Evolutionary conservation across 1,140 invertebrate species (phyloP).

Genomic region (Gryllus bimaculatus): DNA sequence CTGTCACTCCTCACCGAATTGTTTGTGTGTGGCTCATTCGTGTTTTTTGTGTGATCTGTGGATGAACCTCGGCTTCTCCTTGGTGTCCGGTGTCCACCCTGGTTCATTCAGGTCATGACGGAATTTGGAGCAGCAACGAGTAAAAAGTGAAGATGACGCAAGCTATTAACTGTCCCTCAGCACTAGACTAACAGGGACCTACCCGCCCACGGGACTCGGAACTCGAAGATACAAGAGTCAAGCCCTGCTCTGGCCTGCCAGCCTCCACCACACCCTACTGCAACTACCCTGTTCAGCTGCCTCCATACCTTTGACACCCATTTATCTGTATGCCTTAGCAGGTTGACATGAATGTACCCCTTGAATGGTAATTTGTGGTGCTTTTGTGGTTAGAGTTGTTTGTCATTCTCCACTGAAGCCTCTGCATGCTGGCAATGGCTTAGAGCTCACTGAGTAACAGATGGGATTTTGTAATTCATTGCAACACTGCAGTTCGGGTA

Average conservation of each 20-base stretch:
- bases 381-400: not conserved
- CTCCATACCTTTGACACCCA: not conserved
- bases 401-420: not conserved
- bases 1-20: conserved; percentile 1
- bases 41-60: not conserved
- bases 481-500: not conserved
- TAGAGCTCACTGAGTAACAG: not conserved
- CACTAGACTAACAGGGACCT: not conserved
- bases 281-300: not conserved
- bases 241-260: not conserved
- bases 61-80: not conserved
- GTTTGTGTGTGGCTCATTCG: conserved; percentile 4
- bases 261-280: not conserved
- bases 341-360: not conserved
- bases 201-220: not conserved
- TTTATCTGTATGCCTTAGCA: not conserved
- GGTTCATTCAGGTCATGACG: not conserved
- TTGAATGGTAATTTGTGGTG: not conserved
- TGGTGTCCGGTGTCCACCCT: not conserved
- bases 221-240: not conserved
- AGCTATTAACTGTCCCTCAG: not conserved
- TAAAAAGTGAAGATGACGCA: not conserved
- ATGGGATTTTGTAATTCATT: not conserved
- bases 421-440: not conserved
- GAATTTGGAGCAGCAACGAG: not conserved